phyloP scores from a whole-genome alignment of 1,140 invertebrate species.

The Drosophila littoralis region DNA sequence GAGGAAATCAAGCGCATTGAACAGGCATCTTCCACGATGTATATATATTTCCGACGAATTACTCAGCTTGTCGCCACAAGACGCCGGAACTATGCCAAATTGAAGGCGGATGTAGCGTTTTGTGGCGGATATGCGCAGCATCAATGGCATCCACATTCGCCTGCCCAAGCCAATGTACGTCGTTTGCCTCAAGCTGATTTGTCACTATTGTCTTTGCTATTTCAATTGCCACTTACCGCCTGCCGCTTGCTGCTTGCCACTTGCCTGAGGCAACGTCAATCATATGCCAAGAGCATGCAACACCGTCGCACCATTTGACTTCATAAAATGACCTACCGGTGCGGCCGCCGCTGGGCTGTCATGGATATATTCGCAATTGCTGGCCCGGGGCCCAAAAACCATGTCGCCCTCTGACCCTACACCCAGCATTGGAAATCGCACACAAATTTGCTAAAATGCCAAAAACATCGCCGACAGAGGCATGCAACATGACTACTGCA shows the following conservation, averaged over 20 bases:
- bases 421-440: constrained; percentile 35
- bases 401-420: neutral
- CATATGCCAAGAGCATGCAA: constrained; percentile 49
- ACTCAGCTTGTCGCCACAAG: constrained; percentile 35
- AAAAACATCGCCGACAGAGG: constrained; percentile 45
- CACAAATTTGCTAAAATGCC: constrained; percentile 53
- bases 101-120: constrained; percentile 57
- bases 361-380: constrained; percentile 33
- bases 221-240: constrained; percentile 8
- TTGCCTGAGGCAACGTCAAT: constrained; percentile 33
- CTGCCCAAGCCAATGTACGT: neutral
- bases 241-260: constrained; percentile 13
- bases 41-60: constrained; percentile 50
- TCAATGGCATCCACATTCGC: neutral
- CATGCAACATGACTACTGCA: constrained; percentile 25
- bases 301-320: constrained; percentile 36
- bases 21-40: constrained; percentile 55
- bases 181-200: constrained; percentile 42
- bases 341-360: constrained; percentile 10
- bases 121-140: constrained; percentile 12
- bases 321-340: constrained; percentile 34
- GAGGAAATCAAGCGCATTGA: constrained; percentile 73
- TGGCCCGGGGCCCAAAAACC: constrained; percentile 8
- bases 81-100: constrained; percentile 69
- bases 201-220: constrained; percentile 41